Conservation (phyloP, 2,797 vertebrate genomes). For the Coranthus polyacanthus region DNA sequence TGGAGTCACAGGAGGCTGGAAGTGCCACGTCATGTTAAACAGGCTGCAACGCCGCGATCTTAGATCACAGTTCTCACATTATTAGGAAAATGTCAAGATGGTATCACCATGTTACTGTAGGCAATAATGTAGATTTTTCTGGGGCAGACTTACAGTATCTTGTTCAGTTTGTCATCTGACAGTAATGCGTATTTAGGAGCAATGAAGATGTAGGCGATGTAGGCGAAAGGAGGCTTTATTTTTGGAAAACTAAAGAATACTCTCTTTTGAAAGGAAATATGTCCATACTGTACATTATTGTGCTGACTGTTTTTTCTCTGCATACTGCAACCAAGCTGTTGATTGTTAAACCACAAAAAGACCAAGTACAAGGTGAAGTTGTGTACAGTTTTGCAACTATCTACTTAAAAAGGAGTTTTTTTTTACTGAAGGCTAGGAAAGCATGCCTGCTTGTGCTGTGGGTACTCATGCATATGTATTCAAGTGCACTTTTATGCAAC, state of each 20-base stretch:
- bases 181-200: too few relatives aligned
- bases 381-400: conserved; percentile 1
- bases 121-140: not conserved
- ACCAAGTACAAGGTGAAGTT: not conserved
- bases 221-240: too few relatives aligned
- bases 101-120: conserved; percentile 16
- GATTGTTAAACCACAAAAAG: not conserved
- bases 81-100: conserved; percentile 57
- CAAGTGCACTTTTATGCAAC: not conserved
- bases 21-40: conserved; percentile 70
- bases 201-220: too few relatives aligned
- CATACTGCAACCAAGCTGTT: conserved; percentile 3
- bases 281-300: not conserved
- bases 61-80: conserved; percentile 56
- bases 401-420: too few relatives aligned
- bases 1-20: conserved; percentile 45
- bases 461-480: conserved; percentile 16
- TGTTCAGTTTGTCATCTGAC: too few relatives aligned
- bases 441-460: not conserved
- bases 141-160: conserved; percentile 1
- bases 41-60: conserved; percentile 46
- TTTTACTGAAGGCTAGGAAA: not conserved
- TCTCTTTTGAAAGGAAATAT: too few relatives aligned
- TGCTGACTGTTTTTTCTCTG: not conserved
- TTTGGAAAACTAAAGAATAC: not conserved